Evolutionary conservation across 2,888 invertebrate genomes (phyloP), one percentile per base, ranked within the genome.

Genomic region (Pogonocherus hispidulus): DNA sequence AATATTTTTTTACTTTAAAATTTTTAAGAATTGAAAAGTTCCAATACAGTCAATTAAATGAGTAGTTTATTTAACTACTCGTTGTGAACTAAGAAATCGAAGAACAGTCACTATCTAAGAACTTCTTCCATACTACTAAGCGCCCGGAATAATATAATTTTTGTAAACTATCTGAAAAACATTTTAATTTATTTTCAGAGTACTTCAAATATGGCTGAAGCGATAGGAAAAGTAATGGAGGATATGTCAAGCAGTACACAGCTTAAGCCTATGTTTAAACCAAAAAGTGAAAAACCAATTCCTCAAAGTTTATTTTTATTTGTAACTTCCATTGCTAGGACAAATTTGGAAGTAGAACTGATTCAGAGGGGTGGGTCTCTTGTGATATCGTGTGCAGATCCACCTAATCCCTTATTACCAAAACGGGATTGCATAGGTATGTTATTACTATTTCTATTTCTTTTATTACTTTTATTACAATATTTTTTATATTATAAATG

Each of bases 191-290:
- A 64, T 63, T 75, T 78, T 54, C 81, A 93, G 92, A 88, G 88
- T 62, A 88, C 90, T 11, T 91, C 93, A 55, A 92, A 90, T 78
- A 88, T 97, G 72, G 92, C 94, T 0, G 94, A 95, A 82, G 96
- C 96, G 57, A 94, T 97, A 90, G 94, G 93, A 47, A 94, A 94
- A 81, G 93, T 95, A 22, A 97, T 97, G 95, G 96, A 96, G 82
- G 96, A 96, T 85, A 94, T 98, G 91, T 95, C 96, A 4, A 93
- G 92, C 80, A 92, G 93, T 74, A 96, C 97, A 3, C 93, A 93
- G 82, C 89, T 93, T 70, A 94, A 94, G 81, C 90, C 93, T 63
- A 93, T 94, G 82, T 92, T 92, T 80, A 91, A 92, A 81, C 91
- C 92, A 78, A 92, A 92, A 87, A 87, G 82, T 59, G 88, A 90